Evolutionary conservation across 2,113 vertebrate species (phyloP), one percentile per base, ranked within the genome.

Genomic region (Heterotis niloticus): DNA sequence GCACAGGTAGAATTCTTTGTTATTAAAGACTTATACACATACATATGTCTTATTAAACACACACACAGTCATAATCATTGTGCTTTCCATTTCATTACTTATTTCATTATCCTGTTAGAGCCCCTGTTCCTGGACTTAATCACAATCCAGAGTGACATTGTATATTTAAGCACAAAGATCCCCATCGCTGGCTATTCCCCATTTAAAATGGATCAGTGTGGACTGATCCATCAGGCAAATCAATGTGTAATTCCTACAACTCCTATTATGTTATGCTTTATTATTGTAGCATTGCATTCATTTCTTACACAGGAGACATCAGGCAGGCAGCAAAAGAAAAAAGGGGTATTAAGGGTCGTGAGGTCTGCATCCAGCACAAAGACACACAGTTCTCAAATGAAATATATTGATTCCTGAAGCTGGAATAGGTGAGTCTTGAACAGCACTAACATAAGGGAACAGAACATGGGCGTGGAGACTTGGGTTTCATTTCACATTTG

Each of bases 1-100:
- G 87, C 76, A 84, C 64, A 80, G 73, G 78, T 51, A 0, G 75
- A 81, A 84, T 83, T 81, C 81, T 84, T 86, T 85, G 70, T 84
- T 80, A 84, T 89, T 79, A 85, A 83, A 85, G 76, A 85, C 87
- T 86, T 84, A 75, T 77, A 84, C 79, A 89, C n/a, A 84, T 28
- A 28, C 5, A 52, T 13, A 52, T 71, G 20, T 28, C 16, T 51
- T 18, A 75, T 18, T 34, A 20, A 1, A 59, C 18, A 26, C 1
- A 20, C 18, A 65, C 18, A 65, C 3, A n/a, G 28, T 70, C 26
- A 17, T 76, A 76, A 34, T 13, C 57, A 10, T 34, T 1, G 26
- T n/a, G 5, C 16, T 54, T 72, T 72, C 18, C 57, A 12, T 64
- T 62, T 34, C 74, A 29, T 26, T 13, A 16, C 29, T 28, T 23